Conservation (phyloP, 2,113 vertebrate species). For the Paralichthys olivaceus region DNA sequence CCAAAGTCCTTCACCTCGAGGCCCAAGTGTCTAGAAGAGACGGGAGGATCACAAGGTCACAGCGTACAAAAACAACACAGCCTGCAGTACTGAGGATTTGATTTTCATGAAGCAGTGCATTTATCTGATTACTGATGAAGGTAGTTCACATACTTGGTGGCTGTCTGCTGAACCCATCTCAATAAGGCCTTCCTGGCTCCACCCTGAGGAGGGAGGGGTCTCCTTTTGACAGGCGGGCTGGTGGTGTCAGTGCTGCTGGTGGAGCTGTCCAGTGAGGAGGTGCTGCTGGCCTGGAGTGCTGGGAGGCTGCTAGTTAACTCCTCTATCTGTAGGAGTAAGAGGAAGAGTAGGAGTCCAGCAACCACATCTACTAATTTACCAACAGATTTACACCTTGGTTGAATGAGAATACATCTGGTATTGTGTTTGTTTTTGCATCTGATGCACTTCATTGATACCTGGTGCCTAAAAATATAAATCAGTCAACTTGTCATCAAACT, state of each 20-base stretch:
- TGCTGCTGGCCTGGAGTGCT: constrained; percentile 89
- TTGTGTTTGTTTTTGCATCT: background rate
- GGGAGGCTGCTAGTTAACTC: constrained; percentile 94
- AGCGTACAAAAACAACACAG: background rate
- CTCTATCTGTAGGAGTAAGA: constrained; percentile 94
- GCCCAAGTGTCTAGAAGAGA: constrained; percentile 83
- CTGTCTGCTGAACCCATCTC: constrained; percentile 94
- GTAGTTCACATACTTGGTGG: constrained; percentile 87
- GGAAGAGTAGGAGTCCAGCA: no score
- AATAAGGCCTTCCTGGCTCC: constrained; percentile 93
- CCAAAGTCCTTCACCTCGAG: constrained; percentile 97
- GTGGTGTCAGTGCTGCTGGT: constrained; percentile 89
- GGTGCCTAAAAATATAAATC: no score
- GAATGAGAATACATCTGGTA: background rate
- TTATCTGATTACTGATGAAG: no score
- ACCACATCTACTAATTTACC: background rate
- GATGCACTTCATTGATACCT: background rate
- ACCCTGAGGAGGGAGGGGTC: constrained; percentile 89
- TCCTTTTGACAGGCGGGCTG: constrained; percentile 94
- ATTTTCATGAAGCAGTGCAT: no score
- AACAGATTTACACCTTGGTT: background rate
- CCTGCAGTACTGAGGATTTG: background rate
- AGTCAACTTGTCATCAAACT: background rate
- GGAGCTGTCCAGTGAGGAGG: constrained; percentile 92
- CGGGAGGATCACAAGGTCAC: constrained; percentile 14